Conservation (phyloP, 2,797 vertebrate species). For the Parauchenoglanis ngamensis region DNA sequence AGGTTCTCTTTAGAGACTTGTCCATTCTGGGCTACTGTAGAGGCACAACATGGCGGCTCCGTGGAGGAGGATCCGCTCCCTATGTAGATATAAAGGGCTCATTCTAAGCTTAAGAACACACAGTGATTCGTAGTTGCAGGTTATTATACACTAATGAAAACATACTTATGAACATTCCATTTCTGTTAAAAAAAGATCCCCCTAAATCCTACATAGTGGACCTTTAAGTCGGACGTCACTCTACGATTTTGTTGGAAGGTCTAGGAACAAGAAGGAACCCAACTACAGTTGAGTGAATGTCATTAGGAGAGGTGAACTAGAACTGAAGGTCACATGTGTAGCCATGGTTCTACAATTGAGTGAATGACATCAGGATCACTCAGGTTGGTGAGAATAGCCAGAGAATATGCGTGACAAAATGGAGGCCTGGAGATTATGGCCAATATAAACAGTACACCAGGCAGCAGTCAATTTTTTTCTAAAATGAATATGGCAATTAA, state of each 20-base stretch:
- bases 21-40: too few relatives aligned
- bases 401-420: background rate
- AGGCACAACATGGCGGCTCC: too few relatives aligned
- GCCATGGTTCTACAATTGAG: background rate
- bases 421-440: background rate
- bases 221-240: background rate
- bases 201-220: too few relatives aligned
- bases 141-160: too few relatives aligned
- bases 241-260: background rate
- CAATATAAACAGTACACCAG: background rate
- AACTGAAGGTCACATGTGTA: background rate
- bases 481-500: background rate
- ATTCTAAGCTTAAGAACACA: too few relatives aligned
- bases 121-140: too few relatives aligned
- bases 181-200: too few relatives aligned
- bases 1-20: too few relatives aligned
- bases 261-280: background rate
- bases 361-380: background rate
- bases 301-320: too few relatives aligned
- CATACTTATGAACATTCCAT: too few relatives aligned
- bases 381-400: background rate
- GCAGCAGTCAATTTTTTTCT: background rate
- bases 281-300: background rate
- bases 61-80: too few relatives aligned
- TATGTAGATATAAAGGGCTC: too few relatives aligned